Percentiles rank a stretch among this genome's conserved stretches.
Conservation (phyloP, 2,797 vertebrate species). For the Tamandua tetradactyla region DNA sequence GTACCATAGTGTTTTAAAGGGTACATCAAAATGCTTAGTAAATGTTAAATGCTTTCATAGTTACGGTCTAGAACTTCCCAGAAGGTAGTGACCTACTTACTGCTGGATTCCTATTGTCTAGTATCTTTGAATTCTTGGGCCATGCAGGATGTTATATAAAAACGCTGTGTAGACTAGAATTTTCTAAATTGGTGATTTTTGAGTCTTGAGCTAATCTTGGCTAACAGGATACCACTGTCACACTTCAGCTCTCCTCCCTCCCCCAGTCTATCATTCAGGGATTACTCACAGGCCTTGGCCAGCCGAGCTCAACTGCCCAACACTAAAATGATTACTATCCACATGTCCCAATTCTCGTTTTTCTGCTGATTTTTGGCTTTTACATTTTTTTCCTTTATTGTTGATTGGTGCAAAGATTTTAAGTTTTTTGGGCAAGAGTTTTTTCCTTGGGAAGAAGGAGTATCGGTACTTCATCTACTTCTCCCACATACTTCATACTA, state of each 20-base stretch:
- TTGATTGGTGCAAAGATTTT: background rate
- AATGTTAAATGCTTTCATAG: conserved; percentile 10
- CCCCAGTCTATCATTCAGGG: background rate
- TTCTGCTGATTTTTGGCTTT: background rate
- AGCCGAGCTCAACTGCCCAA: background rate
- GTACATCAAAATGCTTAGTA: background rate
- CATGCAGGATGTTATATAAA: background rate
- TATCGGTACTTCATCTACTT: background rate
- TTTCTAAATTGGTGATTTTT: background rate
- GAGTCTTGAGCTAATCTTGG: background rate
- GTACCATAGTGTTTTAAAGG: background rate
- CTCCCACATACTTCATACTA: background rate
- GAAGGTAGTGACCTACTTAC: conserved; percentile 17
- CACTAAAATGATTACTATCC: background rate
- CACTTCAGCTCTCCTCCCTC: background rate
- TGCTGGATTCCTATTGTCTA: background rate
- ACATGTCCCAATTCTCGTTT: background rate
- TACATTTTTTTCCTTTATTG: background rate
- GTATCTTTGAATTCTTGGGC: background rate
- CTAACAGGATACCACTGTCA: background rate
- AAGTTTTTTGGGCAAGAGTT: background rate
- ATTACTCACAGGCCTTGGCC: background rate
- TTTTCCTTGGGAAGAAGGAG: conserved; percentile 20
- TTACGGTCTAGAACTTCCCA: background rate
- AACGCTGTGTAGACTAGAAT: background rate